Base-by-base conservation (phyloP, 2,888 invertebrate species). In the Phalera bucephala region DNA sequence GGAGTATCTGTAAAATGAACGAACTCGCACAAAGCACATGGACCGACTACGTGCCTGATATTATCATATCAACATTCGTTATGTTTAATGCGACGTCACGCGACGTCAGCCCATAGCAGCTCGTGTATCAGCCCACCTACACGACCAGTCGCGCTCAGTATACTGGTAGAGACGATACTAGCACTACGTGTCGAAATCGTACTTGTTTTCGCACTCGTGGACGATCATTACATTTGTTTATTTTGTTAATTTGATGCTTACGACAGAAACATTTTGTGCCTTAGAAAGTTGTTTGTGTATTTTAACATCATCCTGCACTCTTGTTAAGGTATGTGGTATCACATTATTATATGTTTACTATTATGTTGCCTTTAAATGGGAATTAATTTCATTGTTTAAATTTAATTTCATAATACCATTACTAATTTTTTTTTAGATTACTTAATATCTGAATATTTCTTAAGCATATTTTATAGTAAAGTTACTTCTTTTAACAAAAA, bases 131-230 rank as follows among this genome's bases (percentile, higher is more conserved):
- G 60, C 57, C 61, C 63, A 55, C 60, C 41, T 53, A 57, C 64
- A 55, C 48, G 41, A 40, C 42, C n/a, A 36, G 35, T 31, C 35
- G 29, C 26, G 5, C 45, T 46, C 75, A 82, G 82, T 80, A 54
- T 66, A 59, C 56, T 70, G 66, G 69, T 73, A 69, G 77, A 74
- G 68, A 72, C 70, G 70, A 55, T 63, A 66, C 73, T 60, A 50
- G 37, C 33, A 52, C 36, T 54, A 72, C 80, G 80, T 70, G 67
- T 70, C 62, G 66, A 63, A 66, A 52, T 72, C 63, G 56, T 49
- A 57, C 64, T 59, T 50, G 50, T 55, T 60, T 61, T 52, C 48
- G 56, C 47, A 48, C 44, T 66, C 59, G 64, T 56, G 62, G 62
- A 62, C 68, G 67, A 52, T 62, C 33, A 44, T 40, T 44, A 38